These are phyloP conservation scores for Vicugna pacos DNA, from an alignment of 2,113 vertebrate genomes.

Conservation along the genomic window DNA sequence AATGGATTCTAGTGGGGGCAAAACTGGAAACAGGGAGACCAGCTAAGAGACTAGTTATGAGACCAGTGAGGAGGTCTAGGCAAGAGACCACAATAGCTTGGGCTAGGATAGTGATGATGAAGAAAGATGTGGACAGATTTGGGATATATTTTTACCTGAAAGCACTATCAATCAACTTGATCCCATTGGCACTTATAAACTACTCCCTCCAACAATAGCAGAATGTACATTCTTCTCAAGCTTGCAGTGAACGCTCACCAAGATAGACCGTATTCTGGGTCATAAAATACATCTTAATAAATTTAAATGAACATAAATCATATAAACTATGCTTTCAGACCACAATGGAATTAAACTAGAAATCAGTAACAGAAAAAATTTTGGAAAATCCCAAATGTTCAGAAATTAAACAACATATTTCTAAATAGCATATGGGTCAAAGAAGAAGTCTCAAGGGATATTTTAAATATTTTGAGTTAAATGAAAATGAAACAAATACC, in stretches of 20 bases:
- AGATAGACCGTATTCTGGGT: neutral
- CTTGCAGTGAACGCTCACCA: neutral
- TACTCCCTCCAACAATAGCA: neutral
- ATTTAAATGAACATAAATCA: slow-evolving; percentile 37
- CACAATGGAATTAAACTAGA: slow-evolving; percentile 39
- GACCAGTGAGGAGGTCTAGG: neutral
- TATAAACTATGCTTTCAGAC: neutral
- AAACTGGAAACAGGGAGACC: neutral
- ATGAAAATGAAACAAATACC: neutral
- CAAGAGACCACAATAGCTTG: neutral
- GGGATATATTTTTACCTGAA: neutral
- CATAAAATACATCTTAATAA: slow-evolving; percentile 16
- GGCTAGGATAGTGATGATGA: neutral
- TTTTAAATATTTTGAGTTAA: slow-evolving; percentile 31
- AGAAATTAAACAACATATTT: slow-evolving; percentile 39
- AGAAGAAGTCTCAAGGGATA: slow-evolving; percentile 15
- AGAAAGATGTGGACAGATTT: slow-evolving; percentile 2
- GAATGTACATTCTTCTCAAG: neutral
- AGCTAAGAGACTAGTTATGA: neutral
- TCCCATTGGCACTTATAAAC: neutral
- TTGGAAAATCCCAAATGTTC: slow-evolving; percentile 22
- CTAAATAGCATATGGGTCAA: neutral
- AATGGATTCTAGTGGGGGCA: neutral
- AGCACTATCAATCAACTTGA: neutral
- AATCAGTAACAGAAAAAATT: neutral